These are phyloP conservation scores for Scelioninae gen. 2 DNA, from an alignment of 2,888 invertebrate species.

Conservation along the genomic window DNA sequence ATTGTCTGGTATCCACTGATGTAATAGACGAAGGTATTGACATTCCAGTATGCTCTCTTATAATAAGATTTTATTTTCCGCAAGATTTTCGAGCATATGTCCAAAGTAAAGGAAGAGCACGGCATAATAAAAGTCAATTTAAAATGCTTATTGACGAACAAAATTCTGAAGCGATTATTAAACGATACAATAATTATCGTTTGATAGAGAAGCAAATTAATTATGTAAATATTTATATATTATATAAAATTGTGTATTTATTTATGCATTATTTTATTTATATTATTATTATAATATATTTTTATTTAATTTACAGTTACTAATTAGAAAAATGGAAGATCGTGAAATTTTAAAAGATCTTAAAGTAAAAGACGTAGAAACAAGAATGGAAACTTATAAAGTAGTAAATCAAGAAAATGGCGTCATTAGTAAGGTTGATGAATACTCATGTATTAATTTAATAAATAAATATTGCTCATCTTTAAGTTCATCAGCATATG, in stretches of 20 bases:
- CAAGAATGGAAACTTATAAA: constrained; percentile 76
- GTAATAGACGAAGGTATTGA: constrained; percentile 95
- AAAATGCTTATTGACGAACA: constrained; percentile 76
- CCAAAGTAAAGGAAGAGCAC: constrained; percentile 93
- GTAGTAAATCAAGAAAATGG: constrained; percentile 60
- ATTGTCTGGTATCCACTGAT: constrained; percentile 84
- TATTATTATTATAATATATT: neutral
- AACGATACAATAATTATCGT: constrained; percentile 75
- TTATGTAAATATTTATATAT: neutral
- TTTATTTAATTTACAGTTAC: constrained; percentile 13
- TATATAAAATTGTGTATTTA: neutral
- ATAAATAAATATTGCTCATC: constrained; percentile 88
- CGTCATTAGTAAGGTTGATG: constrained; percentile 74
- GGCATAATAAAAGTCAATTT: constrained; percentile 79
- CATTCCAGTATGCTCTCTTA: constrained; percentile 87
- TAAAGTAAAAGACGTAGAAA: neutral
- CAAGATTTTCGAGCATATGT: constrained; percentile 88
- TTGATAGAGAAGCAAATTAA: neutral
- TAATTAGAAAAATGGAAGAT: constrained; percentile 8
- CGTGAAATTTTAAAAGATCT: neutral
- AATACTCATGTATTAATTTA: constrained; percentile 80
- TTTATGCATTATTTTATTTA: too few species aligned
- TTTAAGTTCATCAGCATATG: constrained; percentile 75
- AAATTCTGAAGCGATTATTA: constrained; percentile 67
- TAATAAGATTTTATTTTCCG: constrained; percentile 85